Evolutionary conservation across 2,113 vertebrate genomes (phyloP).

Genomic region (Eulacestoma nigropectus): DNA sequence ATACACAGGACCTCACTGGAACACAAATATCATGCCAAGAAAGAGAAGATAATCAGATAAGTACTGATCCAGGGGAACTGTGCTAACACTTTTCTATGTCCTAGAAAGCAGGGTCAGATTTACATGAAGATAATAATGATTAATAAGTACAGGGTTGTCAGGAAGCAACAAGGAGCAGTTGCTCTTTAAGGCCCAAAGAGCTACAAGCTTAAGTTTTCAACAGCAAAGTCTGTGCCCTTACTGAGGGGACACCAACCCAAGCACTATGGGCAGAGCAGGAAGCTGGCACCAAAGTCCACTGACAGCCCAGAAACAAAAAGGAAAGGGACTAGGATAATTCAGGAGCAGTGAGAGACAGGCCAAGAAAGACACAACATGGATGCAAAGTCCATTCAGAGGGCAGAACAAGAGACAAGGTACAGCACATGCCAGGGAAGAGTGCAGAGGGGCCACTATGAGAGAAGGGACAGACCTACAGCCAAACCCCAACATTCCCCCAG

Average conservation of each 20-base stretch:
- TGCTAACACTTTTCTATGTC: neutral
- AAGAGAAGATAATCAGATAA: neutral
- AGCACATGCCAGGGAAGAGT: fast-evolving
- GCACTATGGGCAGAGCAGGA: neutral
- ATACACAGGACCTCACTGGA: neutral
- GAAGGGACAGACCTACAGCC: neutral
- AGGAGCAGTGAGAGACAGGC: neutral
- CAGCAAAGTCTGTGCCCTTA: neutral
- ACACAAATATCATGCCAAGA: neutral
- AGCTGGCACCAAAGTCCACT: neutral
- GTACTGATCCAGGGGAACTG: neutral
- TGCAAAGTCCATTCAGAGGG: neutral
- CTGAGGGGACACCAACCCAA: neutral
- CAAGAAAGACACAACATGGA: neutral
- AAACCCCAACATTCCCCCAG: fast-evolving
- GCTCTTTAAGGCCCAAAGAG: neutral
- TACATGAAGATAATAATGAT: neutral
- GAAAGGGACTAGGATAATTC: neutral
- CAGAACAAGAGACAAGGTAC: neutral
- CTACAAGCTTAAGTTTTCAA: neutral
- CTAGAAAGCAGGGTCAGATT: neutral
- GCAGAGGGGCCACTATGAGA: neutral
- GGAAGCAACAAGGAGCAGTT: neutral
- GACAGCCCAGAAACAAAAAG: neutral
- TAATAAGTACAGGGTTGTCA: neutral